Evolutionary conservation across 2,797 vertebrate species (phyloP).

Genomic region (Gobio occitaniae): DNA sequence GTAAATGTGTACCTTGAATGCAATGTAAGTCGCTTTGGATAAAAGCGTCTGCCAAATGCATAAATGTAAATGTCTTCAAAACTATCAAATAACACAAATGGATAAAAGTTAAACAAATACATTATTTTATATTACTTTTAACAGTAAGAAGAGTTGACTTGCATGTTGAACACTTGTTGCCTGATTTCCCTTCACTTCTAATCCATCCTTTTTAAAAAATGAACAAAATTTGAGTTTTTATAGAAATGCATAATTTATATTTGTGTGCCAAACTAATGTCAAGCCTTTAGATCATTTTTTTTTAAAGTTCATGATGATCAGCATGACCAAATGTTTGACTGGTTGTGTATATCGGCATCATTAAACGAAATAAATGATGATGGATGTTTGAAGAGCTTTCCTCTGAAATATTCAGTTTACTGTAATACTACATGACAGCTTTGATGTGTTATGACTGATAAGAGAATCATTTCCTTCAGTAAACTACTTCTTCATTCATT

Average conservation of each 20-base stretch:
- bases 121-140: background rate
- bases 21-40: no score
- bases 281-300: background rate
- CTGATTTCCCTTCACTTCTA: background rate
- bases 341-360: background rate
- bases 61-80: no score
- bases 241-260: background rate
- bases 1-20: no score
- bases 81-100: background rate
- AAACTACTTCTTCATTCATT: slow-evolving; percentile 63
- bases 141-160: background rate
- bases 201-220: background rate
- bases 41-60: no score
- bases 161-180: background rate
- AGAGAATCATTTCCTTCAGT: slow-evolving; percentile 14
- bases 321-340: background rate
- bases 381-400: background rate
- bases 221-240: background rate
- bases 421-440: slow-evolving; percentile 32
- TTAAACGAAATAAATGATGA: slow-evolving; percentile 13
- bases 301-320: background rate
- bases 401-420: background rate
- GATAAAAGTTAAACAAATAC: background rate
- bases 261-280: background rate
- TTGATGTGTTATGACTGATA: slow-evolving; percentile 37